Evolutionary conservation across 2,888 invertebrate genomes (phyloP).

Genomic region (Temnothorax rugatulus): DNA sequence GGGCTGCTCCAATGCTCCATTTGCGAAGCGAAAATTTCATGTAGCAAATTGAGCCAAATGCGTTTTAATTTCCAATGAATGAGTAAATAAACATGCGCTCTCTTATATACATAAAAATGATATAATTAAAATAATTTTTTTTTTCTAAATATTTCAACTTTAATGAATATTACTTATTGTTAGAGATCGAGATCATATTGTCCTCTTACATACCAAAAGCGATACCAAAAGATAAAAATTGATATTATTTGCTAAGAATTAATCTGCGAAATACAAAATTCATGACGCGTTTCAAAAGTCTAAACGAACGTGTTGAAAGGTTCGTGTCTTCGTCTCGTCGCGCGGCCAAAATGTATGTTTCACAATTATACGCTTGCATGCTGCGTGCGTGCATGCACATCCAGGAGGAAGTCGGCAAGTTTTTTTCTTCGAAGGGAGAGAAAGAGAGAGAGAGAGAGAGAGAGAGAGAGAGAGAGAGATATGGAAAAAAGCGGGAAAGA

Average conservation of each 20-base stretch:
- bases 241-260: not conserved
- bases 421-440: not conserved
- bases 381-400: not conserved
- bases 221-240: not conserved
- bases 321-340: not conserved
- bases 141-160: not conserved
- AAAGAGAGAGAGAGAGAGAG: not conserved
- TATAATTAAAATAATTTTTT: not conserved
- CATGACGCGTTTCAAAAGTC: not conserved
- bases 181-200: not conserved
- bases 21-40: not conserved
- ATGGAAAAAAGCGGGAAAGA: slow-evolving; percentile 1
- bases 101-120: not conserved
- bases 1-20: not conserved
- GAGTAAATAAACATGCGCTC: not conserved
- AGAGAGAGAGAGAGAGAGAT: too few species aligned
- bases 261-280: not conserved
- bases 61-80: not conserved
- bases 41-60: not conserved
- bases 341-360: not conserved
- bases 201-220: not conserved
- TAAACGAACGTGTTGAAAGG: not conserved
- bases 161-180: not conserved
- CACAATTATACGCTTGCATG: not conserved
- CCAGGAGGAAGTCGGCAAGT: slow-evolving; percentile 20